Conservation (phyloP, 2,888 invertebrate species). For the Cheilosia pagana region DNA sequence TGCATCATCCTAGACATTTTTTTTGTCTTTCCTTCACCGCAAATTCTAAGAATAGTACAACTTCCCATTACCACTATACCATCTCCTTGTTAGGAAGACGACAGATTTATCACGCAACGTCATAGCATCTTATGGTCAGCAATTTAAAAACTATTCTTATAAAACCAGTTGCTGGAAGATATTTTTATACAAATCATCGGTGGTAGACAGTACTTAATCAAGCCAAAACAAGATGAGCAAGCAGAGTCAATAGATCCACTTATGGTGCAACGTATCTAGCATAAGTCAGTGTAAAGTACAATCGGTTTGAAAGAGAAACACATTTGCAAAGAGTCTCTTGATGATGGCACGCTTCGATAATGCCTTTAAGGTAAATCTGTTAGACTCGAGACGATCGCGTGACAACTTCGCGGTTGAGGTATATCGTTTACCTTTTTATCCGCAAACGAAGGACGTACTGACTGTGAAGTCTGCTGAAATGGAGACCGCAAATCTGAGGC, state of each 20-base stretch:
- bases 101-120: background rate
- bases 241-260: conserved; percentile 28
- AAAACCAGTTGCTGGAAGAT: conserved; percentile 16
- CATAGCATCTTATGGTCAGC: background rate
- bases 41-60: background rate
- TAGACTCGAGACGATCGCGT: background rate
- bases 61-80: background rate
- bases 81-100: background rate
- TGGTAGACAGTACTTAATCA: conserved; percentile 32
- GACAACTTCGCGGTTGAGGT: conserved; percentile 4
- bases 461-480: background rate
- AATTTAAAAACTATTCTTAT: conserved; percentile 34
- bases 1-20: background rate
- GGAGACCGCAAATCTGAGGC: conserved; percentile 9
- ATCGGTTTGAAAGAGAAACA: background rate
- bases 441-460: conserved; percentile 16
- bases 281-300: background rate
- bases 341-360: conserved; percentile 28
- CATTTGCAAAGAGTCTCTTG: conserved; percentile 10
- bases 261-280: conserved; percentile 2
- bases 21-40: background rate
- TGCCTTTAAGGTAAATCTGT: background rate
- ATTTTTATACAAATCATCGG: conserved; percentile 26
- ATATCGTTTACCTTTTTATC: conserved; percentile 3
- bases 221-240: conserved; percentile 10